Evolutionary conservation across 2,113 vertebrate genomes (phyloP).

Genomic region (Daubentonia madagascariensis): DNA sequence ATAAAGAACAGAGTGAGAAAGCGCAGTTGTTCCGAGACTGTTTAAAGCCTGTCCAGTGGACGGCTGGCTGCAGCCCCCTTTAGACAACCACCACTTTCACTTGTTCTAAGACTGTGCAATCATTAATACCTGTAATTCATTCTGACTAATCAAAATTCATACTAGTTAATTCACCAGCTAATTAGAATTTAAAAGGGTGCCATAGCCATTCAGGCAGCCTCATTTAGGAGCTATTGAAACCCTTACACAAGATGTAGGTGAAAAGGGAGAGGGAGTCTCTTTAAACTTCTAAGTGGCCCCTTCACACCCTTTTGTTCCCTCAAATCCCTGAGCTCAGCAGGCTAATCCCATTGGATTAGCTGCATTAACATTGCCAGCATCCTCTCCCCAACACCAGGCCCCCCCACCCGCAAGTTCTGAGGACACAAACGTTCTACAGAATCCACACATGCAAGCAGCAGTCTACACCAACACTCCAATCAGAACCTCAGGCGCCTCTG

Average conservation of each 20-base stretch:
- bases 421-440: not conserved
- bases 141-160: slow-evolving; percentile 72
- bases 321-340: slow-evolving; percentile 42
- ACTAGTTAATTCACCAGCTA: slow-evolving; percentile 67
- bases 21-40: not conserved
- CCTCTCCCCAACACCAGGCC: not conserved
- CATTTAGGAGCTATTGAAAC: slow-evolving; percentile 66
- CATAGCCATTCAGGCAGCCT: slow-evolving; percentile 49
- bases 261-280: slow-evolving; percentile 62
- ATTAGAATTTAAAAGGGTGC: slow-evolving; percentile 72
- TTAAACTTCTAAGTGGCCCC: slow-evolving; percentile 65
- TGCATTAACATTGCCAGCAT: slow-evolving; percentile 22
- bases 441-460: not conserved
- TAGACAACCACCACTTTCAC: slow-evolving; percentile 51
- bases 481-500: not conserved
- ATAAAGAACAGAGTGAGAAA: not conserved
- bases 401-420: not conserved
- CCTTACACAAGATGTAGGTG: slow-evolving; percentile 53
- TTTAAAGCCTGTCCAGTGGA: not conserved
- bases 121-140: slow-evolving; percentile 74
- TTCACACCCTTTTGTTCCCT: slow-evolving; percentile 39
- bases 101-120: slow-evolving; percentile 45
- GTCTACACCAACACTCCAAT: no score
- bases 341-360: slow-evolving; percentile 54
- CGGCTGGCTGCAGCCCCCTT: slow-evolving; percentile 17